These are phyloP conservation scores for Picus viridis DNA, from an alignment of 2,797 vertebrate genomes.

Conservation along the genomic window DNA sequence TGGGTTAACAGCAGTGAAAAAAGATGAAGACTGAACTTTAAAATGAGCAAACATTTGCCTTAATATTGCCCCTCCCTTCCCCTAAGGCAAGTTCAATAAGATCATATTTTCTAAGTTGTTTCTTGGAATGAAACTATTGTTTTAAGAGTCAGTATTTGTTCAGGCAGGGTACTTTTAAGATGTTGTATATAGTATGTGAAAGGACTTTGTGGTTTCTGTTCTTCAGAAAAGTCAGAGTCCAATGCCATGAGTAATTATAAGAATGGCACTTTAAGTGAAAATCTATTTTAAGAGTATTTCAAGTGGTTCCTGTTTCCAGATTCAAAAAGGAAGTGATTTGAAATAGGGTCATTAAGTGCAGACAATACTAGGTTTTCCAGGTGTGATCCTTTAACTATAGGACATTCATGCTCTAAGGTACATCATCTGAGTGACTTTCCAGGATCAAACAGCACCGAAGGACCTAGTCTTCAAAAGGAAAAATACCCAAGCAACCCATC, in stretches of 20 bases:
- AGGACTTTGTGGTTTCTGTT: background rate
- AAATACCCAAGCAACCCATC: too few relatives aligned
- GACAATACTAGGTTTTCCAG: background rate
- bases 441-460: slow-evolving; percentile 28
- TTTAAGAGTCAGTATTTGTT: background rate
- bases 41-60: background rate
- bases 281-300: background rate
- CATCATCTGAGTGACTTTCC: background rate
- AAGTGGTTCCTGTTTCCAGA: slow-evolving; percentile 35
- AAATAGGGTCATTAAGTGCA: background rate
- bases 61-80: background rate
- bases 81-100: background rate
- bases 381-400: background rate
- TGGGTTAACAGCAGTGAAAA: background rate
- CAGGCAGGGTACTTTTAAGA: background rate
- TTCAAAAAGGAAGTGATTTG: background rate
- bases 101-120: background rate
- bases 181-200: background rate
- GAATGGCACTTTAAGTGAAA: background rate
- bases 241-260: background rate
- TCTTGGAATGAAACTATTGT: background rate
- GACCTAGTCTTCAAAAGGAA: background rate
- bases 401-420: background rate
- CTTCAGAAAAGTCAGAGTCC: background rate
- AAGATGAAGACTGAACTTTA: background rate